phyloP scores from a whole-genome alignment of 2,797 vertebrate species.

The Coregonus suidteri region DNA sequence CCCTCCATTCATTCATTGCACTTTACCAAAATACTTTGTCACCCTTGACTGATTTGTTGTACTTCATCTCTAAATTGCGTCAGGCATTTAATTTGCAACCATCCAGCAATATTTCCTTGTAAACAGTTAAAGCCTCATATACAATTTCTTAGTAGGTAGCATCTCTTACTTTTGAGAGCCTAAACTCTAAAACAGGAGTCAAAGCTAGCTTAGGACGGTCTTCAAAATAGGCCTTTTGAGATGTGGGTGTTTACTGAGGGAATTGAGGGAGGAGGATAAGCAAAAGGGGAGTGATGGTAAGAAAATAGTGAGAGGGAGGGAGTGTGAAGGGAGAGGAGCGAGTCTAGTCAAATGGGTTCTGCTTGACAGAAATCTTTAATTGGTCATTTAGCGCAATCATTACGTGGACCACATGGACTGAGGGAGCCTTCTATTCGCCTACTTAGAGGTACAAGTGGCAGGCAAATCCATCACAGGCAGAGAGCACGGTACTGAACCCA shows the following conservation, averaged over 20 bases:
- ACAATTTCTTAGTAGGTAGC: conserved; percentile 39
- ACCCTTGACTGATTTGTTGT: conserved; percentile 67
- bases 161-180: conserved; percentile 33
- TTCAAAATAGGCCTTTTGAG: background rate
- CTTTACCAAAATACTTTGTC: conserved; percentile 59
- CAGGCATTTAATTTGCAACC: conserved; percentile 56
- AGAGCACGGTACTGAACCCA: conserved; percentile 23
- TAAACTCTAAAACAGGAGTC: conserved; percentile 33
- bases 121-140: conserved; percentile 54
- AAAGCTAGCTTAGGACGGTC: conserved; percentile 18
- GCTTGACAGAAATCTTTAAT: conserved; percentile 61
- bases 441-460: conserved; percentile 36
- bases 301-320: conserved; percentile 17
- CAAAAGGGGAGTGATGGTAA: background rate
- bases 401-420: conserved; percentile 59
- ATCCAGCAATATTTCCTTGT: conserved; percentile 65
- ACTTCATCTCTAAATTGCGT: conserved; percentile 44
- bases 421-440: conserved; percentile 25
- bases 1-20: conserved; percentile 54
- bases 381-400: conserved; percentile 62
- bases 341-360: conserved; percentile 34
- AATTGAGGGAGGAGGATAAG: background rate
- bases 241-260: background rate
- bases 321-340: conserved; percentile 29
- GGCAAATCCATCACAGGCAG: conserved; percentile 63